Evolutionary conservation across 2,888 invertebrate species (phyloP), one percentile per base, ranked within the genome.

Genomic region (Nysson spinosus): DNA sequence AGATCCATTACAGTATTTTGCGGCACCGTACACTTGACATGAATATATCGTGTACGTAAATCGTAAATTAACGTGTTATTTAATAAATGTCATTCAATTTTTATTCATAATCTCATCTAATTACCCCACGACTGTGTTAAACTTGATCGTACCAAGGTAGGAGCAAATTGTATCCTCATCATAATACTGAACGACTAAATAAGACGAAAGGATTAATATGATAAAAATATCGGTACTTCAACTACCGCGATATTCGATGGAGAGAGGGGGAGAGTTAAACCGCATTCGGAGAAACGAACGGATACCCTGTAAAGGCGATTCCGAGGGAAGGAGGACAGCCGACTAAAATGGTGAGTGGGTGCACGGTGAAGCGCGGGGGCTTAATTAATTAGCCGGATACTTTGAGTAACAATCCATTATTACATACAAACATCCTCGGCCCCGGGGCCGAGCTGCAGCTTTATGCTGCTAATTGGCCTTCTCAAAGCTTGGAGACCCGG

Each of bases 311-410:
- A 69, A 62, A 60, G 49, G 69, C 61, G 55, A 58, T 63, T 43
- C 32, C 67, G 42, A 55, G 66, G 52, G 43, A 39, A 67, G 64
- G 57, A 66, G 68, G 69, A 43, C 37, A 62, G 43, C 61, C 51
- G 61, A 66, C 66, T 68, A 56, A 66, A 63, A 69, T 66, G 67
- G 74, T 67, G 70, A 69, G 72, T 64, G 74, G 74, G 75, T 70
- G 77, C 60, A 71, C 51, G 75, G 73, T 61, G 62, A 68, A 71
- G 78, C 71, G 74, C 74, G 67, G 83, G 80, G 81, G 86, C 85
- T 86, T 86, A 85, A 87, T 86, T 86, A 87, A 87, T 87, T 87
- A 86, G 86, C 85, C 84, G 82, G 86, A 86, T 86, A 86, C 86
- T 87, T 85, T 85, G 85, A 85, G 85, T 85, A 87, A 87, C 85